Base-by-base conservation (phyloP, 2,113 vertebrate species). In the Cyprinus carpio region DNA sequence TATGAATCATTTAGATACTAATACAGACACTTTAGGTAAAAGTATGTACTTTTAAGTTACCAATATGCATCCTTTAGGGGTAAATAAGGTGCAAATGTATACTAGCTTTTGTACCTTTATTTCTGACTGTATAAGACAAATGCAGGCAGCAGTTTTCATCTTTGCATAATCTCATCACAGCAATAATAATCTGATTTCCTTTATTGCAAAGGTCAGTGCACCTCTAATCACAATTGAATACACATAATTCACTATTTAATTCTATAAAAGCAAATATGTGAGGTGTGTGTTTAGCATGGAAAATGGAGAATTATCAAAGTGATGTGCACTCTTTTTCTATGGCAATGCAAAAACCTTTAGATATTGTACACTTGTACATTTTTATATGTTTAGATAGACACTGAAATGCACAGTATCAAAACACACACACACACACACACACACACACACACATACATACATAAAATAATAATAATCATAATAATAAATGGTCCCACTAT, bases 221-320 rank as follows among this genome's bases (percentile, higher is more conserved):
- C 92, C 92, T 94, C 93, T 93, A 93, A 94, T 94, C 93, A 90
- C 92, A 93, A 93, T 94, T 94, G 94, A 94, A 94, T 94, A 94
- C 93, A 95, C 92, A 93, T 91, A 91, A 93, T 94, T 93, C 91
- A 93, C 92, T 86, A 93, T 94, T 95, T 93, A 91, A 95, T 95
- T 94, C 91, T 88, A 88, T 86, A 91, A 89, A 90, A 92, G 92
- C 91, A 91, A 90, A 88, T 90, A 93, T 92, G 88, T 86, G 87
- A 90, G 90, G 87, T 86, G 86, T 89, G 90, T 90, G 90, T 87
- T 77, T 82, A 88, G 89, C 92, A 90, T 91, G 89, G 88, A 91
- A 92, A 92, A 56, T 11, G 0, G 12, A 51, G 10, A 51, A 51
- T 51, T 9, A 27, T 75, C 74, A 13, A 37, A 1, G 9, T 74